phyloP scores from a whole-genome alignment of 2,888 invertebrate genomes.

The Oxystoma pomonae region DNA sequence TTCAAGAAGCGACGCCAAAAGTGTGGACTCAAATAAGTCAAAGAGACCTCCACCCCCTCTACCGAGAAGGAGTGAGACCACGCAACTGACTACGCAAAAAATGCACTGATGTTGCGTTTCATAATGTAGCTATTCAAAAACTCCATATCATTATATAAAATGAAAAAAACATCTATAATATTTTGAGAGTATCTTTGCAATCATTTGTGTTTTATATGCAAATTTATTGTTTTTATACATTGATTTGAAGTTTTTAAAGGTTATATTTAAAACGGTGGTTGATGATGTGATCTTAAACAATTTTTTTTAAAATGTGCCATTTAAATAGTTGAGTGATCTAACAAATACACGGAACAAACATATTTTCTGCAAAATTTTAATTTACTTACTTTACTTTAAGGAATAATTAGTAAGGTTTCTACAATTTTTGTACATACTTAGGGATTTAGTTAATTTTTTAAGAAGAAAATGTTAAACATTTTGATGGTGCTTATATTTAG shows the following conservation, averaged over 20 bases:
- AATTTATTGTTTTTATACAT: not conserved
- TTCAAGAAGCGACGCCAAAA: slow-evolving; percentile 15
- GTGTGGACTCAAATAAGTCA: slow-evolving; percentile 27
- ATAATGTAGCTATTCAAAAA: slow-evolving; percentile 22
- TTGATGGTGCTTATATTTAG: slow-evolving; percentile 42
- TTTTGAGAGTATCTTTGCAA: not conserved
- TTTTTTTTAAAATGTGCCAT: not conserved
- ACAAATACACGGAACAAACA: not conserved
- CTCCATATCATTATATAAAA: slow-evolving; percentile 11
- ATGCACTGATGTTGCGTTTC: slow-evolving; percentile 43
- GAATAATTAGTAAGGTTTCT: slow-evolving; percentile 16
- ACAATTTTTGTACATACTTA: slow-evolving; percentile 32
- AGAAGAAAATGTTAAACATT: slow-evolving; percentile 42
- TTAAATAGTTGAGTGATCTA: not conserved
- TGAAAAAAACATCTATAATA: not conserved
- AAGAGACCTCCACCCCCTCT: slow-evolving; percentile 84
- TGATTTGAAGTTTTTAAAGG: not conserved
- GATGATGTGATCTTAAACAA: not conserved
- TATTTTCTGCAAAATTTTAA: not conserved
- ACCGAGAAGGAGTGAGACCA: slow-evolving; percentile 83
- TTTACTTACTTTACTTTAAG: not conserved
- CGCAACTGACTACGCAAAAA: slow-evolving; percentile 63
- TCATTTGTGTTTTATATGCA: not conserved
- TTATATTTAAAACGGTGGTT: not conserved
- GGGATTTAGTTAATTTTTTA: slow-evolving; percentile 28